Conservation (phyloP, 1,140 invertebrate genomes). For the Lepidurus arcticus region DNA sequence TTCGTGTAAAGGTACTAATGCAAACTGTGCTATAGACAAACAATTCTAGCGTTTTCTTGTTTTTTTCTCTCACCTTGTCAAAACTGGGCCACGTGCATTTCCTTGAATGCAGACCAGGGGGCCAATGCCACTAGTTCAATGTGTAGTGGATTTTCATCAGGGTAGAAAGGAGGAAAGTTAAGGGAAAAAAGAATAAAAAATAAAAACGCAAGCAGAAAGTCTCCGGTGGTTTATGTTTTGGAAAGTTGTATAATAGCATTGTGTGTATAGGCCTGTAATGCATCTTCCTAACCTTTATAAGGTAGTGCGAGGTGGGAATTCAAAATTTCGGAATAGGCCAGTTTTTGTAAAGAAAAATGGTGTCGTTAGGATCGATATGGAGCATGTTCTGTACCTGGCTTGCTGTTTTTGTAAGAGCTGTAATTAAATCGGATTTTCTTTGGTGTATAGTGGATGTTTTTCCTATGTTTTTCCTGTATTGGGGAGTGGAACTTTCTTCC, state of each 20-base stretch:
- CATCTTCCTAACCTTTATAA: not conserved
- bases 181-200: not conserved
- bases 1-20: too few species aligned
- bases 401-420: slow-evolving; percentile 16
- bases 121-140: slow-evolving; percentile 4
- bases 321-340: not conserved
- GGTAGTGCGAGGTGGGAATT: not conserved
- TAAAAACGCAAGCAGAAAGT: too few species aligned
- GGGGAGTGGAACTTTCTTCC: too few species aligned
- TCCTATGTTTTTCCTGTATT: too few species aligned
- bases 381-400: slow-evolving; percentile 16
- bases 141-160: not conserved
- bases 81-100: not conserved
- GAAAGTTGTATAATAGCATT: not conserved
- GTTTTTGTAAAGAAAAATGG: not conserved
- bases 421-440: not conserved
- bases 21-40: too few species aligned
- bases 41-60: too few species aligned
- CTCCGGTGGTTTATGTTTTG: not conserved
- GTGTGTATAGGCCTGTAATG: slow-evolving; percentile 15
- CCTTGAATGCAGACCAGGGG: not conserved
- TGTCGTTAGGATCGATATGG: not conserved
- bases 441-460: not conserved
- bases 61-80: too few species aligned
- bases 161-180: not conserved